Percentiles rank a stretch among this genome's conserved stretches.
These are phyloP conservation scores for Misgurnus mizolepis DNA, from an alignment of 2,113 vertebrate genomes.

Conservation along the genomic window DNA sequence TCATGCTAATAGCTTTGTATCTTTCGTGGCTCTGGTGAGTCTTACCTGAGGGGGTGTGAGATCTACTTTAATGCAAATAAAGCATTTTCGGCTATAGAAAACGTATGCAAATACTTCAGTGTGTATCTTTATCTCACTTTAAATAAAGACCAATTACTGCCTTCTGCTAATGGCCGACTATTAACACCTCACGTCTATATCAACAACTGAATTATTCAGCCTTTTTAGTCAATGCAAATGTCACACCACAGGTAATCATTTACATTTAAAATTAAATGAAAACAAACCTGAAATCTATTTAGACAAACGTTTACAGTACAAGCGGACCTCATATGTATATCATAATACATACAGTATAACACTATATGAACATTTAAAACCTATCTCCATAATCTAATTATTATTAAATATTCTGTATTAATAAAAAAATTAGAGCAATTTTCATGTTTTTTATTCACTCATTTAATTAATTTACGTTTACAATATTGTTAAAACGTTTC, in stretches of 20 bases:
- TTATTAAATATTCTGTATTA: no score
- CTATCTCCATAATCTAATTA: no score
- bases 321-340: no score
- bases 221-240: neutral
- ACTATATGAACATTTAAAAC: no score
- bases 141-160: neutral
- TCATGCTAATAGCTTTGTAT: slow-evolving; percentile 54
- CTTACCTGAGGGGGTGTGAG: slow-evolving; percentile 15
- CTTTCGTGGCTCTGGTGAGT: slow-evolving; percentile 10
- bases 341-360: no score
- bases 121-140: neutral
- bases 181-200: slow-evolving; percentile 17
- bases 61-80: slow-evolving; percentile 43
- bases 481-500: no score
- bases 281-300: neutral
- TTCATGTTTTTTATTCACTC: no score
- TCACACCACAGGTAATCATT: neutral
- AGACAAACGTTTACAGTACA: no score
- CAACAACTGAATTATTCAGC: slow-evolving; percentile 5
- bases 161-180: neutral
- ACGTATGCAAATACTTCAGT: slow-evolving; percentile 12
- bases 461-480: no score
- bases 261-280: neutral
- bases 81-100: slow-evolving; percentile 20
- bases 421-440: no score